Evolutionary conservation across 2,888 invertebrate species (phyloP).

Genomic region (Criorhina ranunculi): DNA sequence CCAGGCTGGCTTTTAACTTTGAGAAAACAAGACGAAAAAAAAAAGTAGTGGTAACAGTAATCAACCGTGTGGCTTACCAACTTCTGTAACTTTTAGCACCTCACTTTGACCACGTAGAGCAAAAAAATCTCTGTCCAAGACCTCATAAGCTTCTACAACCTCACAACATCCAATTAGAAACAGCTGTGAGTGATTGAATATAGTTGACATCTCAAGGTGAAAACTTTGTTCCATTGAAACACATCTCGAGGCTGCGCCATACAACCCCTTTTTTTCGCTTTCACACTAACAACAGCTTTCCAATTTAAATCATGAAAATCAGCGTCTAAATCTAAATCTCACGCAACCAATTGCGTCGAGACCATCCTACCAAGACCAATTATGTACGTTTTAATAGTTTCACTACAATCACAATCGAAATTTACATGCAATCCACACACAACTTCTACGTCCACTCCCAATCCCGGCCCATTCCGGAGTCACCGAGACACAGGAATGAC

Average conservation of each 20-base stretch:
- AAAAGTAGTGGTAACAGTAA: no score
- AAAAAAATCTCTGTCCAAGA: no score
- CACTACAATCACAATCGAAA: slow-evolving; percentile 34
- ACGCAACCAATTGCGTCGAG: slow-evolving; percentile 34
- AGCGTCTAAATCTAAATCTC: slow-evolving; percentile 38
- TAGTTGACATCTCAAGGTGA: no score
- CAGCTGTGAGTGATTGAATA: no score
- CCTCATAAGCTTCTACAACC: no score
- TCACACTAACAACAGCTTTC: not conserved
- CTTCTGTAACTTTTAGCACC: no score
- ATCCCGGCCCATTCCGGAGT: not conserved
- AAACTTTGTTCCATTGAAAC: not conserved
- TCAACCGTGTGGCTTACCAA: no score
- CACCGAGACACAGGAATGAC: slow-evolving; percentile 42
- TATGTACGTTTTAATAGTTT: slow-evolving; percentile 49
- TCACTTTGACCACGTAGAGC: no score
- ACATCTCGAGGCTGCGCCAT: not conserved
- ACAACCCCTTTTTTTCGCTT: not conserved
- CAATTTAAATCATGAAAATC: slow-evolving; percentile 10
- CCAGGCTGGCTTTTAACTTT: no score
- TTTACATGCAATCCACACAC: slow-evolving; percentile 59
- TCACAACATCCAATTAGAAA: no score
- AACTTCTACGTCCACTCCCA: slow-evolving; percentile 29
- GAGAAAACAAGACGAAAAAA: no score
- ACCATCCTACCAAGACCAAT: slow-evolving; percentile 28